These are phyloP conservation scores for Caerostris extrusa DNA, from an alignment of 1,140 invertebrate genomes.

Conservation along the genomic window DNA sequence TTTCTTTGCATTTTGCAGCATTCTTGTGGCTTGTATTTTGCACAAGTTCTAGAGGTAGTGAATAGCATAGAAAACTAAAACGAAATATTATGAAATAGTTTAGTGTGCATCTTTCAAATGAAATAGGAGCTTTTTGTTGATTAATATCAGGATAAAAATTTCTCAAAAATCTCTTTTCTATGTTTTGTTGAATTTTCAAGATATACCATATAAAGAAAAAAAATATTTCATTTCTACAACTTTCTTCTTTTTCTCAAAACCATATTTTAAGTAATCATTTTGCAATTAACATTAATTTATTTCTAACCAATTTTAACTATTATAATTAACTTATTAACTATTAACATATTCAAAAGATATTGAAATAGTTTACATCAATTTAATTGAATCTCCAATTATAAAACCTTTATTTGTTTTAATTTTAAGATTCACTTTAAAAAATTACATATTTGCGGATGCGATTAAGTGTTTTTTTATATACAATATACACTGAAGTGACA, in stretches of 20 bases:
- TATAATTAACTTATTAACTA: too few relatives aligned
- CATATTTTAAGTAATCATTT: not conserved
- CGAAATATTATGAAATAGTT: not conserved
- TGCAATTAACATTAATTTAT: not conserved
- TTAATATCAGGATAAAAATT: not conserved
- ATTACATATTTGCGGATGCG: too few relatives aligned
- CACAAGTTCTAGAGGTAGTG: not conserved
- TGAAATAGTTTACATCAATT: too few relatives aligned
- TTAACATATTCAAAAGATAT: too few relatives aligned
- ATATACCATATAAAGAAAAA: not conserved
- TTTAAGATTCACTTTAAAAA: too few relatives aligned
- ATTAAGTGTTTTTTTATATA: too few relatives aligned
- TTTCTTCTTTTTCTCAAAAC: not conserved
- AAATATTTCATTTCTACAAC: not conserved
- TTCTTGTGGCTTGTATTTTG: not conserved
- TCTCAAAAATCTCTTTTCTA: not conserved
- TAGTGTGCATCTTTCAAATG: not conserved
- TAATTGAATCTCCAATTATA: too few relatives aligned
- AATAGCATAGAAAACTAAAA: not conserved
- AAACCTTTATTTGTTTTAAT: too few relatives aligned
- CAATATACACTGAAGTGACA: too few relatives aligned
- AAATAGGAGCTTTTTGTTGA: not conserved
- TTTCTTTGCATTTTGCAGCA: not conserved
- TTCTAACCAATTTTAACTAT: too few relatives aligned
- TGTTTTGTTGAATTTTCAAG: not conserved